These are phyloP conservation scores for Actinia tenebrosa DNA, from an alignment of 64 coral and sea anemone species.

Conservation along the genomic window DNA sequence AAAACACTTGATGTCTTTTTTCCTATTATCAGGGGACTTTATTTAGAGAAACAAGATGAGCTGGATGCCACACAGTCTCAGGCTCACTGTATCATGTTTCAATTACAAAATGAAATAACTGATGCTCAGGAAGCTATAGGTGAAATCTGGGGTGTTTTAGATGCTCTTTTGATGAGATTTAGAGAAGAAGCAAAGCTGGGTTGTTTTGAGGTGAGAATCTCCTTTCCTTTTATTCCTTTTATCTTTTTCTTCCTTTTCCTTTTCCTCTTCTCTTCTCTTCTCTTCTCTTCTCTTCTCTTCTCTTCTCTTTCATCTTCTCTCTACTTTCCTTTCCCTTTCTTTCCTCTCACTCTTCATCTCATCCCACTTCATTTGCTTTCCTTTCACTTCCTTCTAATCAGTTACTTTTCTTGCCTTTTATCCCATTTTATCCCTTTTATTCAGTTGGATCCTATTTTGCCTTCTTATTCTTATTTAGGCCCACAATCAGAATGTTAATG, in stretches of 20 bases:
- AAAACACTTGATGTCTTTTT: not conserved
- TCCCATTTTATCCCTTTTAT: not conserved
- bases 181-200: not conserved
- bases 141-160: constrained; percentile 57
- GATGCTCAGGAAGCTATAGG: constrained; percentile 51
- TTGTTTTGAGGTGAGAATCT: not conserved
- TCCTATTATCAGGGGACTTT: constrained; percentile 34
- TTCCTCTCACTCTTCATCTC: too few species aligned
- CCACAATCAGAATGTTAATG: not conserved
- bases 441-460: too few species aligned
- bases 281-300: not conserved
- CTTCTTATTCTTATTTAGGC: not conserved
- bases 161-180: constrained; percentile 32
- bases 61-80: constrained; percentile 81
- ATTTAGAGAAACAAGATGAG: constrained; percentile 86
- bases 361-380: too few species aligned
- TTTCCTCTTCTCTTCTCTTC: too few species aligned
- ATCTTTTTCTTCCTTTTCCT: too few species aligned
- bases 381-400: too few species aligned
- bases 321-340: too few species aligned
- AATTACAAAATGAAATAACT: constrained; percentile 70
- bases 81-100: constrained; percentile 85
- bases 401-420: not conserved
- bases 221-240: not conserved
- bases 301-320: too few species aligned